Evolutionary conservation across 2,113 vertebrate species (phyloP).

Genomic region (Gallinago jamesoni): DNA sequence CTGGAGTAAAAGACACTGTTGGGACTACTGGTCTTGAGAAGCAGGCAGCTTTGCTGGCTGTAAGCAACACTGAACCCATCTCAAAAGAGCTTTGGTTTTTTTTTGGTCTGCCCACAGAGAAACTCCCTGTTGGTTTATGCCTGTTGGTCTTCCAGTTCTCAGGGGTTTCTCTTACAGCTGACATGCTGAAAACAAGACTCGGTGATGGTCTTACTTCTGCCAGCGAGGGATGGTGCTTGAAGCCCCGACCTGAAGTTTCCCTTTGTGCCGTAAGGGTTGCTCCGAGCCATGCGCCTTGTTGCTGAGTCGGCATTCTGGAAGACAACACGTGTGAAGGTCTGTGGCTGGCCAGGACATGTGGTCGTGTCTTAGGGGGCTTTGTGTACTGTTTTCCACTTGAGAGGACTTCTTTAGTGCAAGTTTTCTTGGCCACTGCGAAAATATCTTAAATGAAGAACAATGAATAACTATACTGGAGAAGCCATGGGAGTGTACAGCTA

Average conservation of each 20-base stretch:
- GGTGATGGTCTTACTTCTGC: neutral
- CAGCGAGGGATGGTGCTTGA: neutral
- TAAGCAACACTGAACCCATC: neutral
- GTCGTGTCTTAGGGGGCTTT: neutral
- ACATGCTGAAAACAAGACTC: neutral
- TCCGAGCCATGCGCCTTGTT: neutral
- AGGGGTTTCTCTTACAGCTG: neutral
- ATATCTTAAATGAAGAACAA: neutral
- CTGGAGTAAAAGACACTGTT: neutral
- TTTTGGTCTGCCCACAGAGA: neutral
- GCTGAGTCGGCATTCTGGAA: neutral
- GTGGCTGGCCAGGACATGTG: neutral
- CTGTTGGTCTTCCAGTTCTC: neutral
- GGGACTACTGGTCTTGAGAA: neutral
- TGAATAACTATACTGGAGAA: neutral
- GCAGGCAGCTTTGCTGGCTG: neutral
- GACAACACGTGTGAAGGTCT: neutral
- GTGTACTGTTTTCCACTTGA: neutral
- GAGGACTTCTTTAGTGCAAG: neutral
- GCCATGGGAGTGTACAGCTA: neutral
- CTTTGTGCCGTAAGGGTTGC: neutral
- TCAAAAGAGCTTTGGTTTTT: neutral
- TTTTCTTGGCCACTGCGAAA: neutral
- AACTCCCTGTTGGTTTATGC: neutral
- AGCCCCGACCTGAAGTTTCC: neutral